Base-by-base conservation (phyloP, 2,113 vertebrate genomes). In the Calonectris borealis region DNA sequence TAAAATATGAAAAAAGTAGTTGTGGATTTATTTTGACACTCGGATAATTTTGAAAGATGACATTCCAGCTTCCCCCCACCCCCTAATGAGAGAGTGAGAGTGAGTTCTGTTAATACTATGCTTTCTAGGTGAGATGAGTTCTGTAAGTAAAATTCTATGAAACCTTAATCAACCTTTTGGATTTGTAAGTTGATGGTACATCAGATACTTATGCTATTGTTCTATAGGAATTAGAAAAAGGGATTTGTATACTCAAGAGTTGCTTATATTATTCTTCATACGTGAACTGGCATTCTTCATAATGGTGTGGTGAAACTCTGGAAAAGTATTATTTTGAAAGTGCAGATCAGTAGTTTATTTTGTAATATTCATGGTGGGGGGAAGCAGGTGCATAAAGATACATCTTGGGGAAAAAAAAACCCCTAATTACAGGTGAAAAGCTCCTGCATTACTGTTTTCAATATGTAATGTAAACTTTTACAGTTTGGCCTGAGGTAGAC, bases 401-500 rank as follows among this genome's bases (percentile, higher is more conserved):
- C 24, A 15, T 62, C 51, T 78, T 87, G 89, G 70, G 5, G 11
- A 11, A 32, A 5, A 15, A 66, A 42, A 78, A 84, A 72, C 32
- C 3, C 3, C 68, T 88, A 86, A 66, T 78, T 95, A 60, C 61
- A 49, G 7, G 11, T 54, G 34, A 51, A 32, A 76, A 83, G 21
- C 22, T 46, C 32, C 60, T 32, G 25, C 22, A 26, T 68, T 38
- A 6, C 21, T 46, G 29, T 95, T 95, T 96, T 95, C 83, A 91
- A 22, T 86, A 71, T 16, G 73, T 79, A 86, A 86, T 79, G 58
- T 29, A 86, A 95, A 94, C 44, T 86, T 64, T 57, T 94, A 71
- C 87, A 94, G 75, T 93, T 93, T 97, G 94, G 90, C 71, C 90
- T 91, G 83, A 93, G 88, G 84, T 90, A 68, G 83, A 49, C 80